These are phyloP conservation scores for Xylota sylvarum DNA, from an alignment of 2,888 invertebrate genomes.

Conservation along the genomic window DNA sequence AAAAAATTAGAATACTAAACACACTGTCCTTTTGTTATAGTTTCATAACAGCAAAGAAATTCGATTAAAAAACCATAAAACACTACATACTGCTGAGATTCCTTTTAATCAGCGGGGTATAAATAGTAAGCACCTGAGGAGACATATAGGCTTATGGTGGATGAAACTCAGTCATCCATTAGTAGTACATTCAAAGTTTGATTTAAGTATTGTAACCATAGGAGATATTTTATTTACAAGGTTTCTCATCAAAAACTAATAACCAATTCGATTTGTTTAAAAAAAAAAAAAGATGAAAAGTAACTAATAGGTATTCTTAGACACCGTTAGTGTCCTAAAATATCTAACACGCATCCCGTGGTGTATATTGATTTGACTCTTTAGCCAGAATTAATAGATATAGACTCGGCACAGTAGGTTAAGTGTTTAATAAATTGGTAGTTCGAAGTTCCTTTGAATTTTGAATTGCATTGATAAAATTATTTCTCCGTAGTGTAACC, in stretches of 20 bases:
- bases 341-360: background rate
- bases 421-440: background rate
- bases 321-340: constrained; percentile 44
- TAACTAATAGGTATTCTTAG: background rate
- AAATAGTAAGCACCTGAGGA: constrained; percentile 25
- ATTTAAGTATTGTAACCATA: constrained; percentile 23
- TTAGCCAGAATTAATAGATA: background rate
- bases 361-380: constrained; percentile 13
- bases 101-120: constrained; percentile 33
- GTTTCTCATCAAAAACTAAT: constrained; percentile 40
- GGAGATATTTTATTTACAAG: constrained; percentile 45
- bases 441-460: background rate
- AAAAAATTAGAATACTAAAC: constrained; percentile 24
- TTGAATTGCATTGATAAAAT: too few species aligned
- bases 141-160: constrained; percentile 8
- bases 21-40: constrained; percentile 11
- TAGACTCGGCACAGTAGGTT: constrained; percentile 3
- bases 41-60: background rate
- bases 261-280: constrained; percentile 46
- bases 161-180: constrained; percentile 17
- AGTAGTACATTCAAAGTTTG: constrained; percentile 15
- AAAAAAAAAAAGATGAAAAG: constrained; percentile 28
- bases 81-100: background rate
- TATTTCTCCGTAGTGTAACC: too few species aligned
- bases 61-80: constrained; percentile 46